Conservation (phyloP, 2,888 invertebrate genomes). For the Subacronicta megacephala region DNA sequence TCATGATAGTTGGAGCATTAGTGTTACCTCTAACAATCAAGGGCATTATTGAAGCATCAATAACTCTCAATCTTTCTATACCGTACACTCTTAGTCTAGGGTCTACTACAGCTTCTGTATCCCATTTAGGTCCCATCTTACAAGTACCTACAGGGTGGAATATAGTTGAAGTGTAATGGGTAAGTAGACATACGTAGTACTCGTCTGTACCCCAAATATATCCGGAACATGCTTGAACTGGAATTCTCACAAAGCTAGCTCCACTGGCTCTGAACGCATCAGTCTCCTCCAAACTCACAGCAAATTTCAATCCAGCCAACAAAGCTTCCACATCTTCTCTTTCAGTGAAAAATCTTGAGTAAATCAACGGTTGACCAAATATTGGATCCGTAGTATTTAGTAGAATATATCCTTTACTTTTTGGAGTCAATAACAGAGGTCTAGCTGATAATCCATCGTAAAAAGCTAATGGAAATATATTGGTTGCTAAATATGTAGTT, state of each 20-base stretch:
- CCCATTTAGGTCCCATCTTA: slow-evolving; percentile 92
- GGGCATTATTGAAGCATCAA: slow-evolving; percentile 92
- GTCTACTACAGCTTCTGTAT: slow-evolving; percentile 91
- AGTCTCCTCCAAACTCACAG: slow-evolving; percentile 89
- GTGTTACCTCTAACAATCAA: slow-evolving; percentile 92
- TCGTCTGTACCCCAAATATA: slow-evolving; percentile 90
- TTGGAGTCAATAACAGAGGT: slow-evolving; percentile 91
- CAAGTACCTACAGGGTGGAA: slow-evolving; percentile 92
- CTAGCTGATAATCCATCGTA: slow-evolving; percentile 90
- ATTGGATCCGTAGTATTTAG: slow-evolving; percentile 92
- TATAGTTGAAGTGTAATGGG: slow-evolving; percentile 92
- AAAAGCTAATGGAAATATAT: slow-evolving; percentile 89
- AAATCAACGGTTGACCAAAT: slow-evolving; percentile 92
- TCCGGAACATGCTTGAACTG: slow-evolving; percentile 89
- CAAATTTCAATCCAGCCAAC: slow-evolving; percentile 90
- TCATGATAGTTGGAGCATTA: slow-evolving; percentile 96
- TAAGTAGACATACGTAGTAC: slow-evolving; percentile 91
- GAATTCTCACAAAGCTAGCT: slow-evolving; percentile 87
- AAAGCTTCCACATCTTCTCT: slow-evolving; percentile 91
- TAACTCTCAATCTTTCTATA: slow-evolving; percentile 90
- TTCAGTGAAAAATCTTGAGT: slow-evolving; percentile 92
- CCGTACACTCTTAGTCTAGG: slow-evolving; percentile 91
- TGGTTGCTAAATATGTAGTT: slow-evolving; percentile 80
- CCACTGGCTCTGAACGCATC: slow-evolving; percentile 89
- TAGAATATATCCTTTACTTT: slow-evolving; percentile 90